These are phyloP conservation scores for Danaus melanippus DNA, from an alignment of 1,140 invertebrate species.

Conservation along the genomic window DNA sequence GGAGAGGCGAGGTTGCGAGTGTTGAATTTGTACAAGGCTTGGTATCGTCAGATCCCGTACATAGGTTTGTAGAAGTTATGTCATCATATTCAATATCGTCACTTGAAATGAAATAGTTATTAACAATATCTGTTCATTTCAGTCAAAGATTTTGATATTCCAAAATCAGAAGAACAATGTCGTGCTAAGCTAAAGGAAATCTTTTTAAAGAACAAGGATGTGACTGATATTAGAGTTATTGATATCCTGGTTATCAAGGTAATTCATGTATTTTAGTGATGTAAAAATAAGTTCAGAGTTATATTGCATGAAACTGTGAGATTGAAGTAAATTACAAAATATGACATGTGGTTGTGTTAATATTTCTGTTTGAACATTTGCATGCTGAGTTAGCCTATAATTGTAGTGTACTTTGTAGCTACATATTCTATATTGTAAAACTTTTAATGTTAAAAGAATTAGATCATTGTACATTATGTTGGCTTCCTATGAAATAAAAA, in stretches of 20 bases:
- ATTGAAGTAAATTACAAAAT: too few relatives aligned
- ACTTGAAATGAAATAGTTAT: not conserved
- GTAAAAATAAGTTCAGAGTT: too few relatives aligned
- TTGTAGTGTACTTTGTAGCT: too few relatives aligned
- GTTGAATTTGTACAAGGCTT: slow-evolving; percentile 91
- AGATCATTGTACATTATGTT: too few relatives aligned
- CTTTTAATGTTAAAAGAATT: too few relatives aligned
- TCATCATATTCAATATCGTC: slow-evolving; percentile 36
- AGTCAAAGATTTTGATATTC: slow-evolving; percentile 88
- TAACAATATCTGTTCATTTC: slow-evolving; percentile 39
- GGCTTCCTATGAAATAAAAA: too few relatives aligned
- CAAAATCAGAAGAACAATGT: slow-evolving; percentile 79
- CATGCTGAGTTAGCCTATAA: too few relatives aligned
- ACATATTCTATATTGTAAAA: too few relatives aligned
- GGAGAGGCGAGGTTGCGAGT: slow-evolving; percentile 86
- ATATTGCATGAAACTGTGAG: too few relatives aligned
- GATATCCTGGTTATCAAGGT: slow-evolving; percentile 95
- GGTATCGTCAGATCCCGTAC: slow-evolving; percentile 87
- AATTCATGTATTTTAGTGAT: slow-evolving; percentile 23
- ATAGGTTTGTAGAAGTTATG: slow-evolving; percentile 76
- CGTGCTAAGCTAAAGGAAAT: slow-evolving; percentile 83
- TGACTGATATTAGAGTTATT: slow-evolving; percentile 90
- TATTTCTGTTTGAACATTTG: too few relatives aligned
- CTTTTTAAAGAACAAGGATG: slow-evolving; percentile 81
- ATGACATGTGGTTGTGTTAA: too few relatives aligned